These are phyloP conservation scores for Saccopteryx leptura DNA, from an alignment of 2,113 vertebrate genomes.

Conservation along the genomic window DNA sequence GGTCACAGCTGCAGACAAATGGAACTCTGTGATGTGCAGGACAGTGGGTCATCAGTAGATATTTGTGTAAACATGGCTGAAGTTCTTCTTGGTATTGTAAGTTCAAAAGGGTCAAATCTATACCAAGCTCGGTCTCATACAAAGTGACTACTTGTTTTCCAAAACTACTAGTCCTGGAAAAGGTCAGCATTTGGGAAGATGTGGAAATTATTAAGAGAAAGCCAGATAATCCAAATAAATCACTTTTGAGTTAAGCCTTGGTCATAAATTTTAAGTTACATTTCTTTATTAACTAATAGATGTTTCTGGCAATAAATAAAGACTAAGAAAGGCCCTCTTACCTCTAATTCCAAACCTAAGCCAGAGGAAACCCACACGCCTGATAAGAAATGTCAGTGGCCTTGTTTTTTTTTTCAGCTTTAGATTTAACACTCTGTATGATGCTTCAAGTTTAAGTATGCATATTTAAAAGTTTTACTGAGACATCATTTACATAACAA, in stretches of 20 bases:
- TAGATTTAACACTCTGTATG: not conserved
- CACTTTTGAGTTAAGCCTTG: constrained; percentile 3
- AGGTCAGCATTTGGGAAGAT: not conserved
- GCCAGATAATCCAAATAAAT: not conserved
- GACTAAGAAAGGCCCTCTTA: not conserved
- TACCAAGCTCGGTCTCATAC: not conserved
- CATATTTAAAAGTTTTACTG: constrained; percentile 13
- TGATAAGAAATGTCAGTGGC: not conserved
- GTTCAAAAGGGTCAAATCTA: not conserved
- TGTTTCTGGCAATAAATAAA: not conserved
- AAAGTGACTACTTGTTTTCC: not conserved
- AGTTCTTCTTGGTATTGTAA: not conserved
- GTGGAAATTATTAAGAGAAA: not conserved
- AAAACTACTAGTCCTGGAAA: not conserved
- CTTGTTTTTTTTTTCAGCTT: not conserved
- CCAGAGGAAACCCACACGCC: not conserved
- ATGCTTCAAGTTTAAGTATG: not conserved
- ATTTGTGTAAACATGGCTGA: not conserved
- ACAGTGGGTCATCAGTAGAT: not conserved
- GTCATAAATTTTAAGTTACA: not conserved
- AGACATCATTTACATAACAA: not conserved
- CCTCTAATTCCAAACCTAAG: not conserved
- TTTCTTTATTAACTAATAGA: constrained; percentile 5
- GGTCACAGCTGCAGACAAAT: not conserved
- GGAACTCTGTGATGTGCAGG: not conserved